A percentile compares a stretch with the other conserved stretches of the same genome.
phyloP scores from a whole-genome alignment of 2,888 invertebrate species.

The Oxytorus armatus region DNA sequence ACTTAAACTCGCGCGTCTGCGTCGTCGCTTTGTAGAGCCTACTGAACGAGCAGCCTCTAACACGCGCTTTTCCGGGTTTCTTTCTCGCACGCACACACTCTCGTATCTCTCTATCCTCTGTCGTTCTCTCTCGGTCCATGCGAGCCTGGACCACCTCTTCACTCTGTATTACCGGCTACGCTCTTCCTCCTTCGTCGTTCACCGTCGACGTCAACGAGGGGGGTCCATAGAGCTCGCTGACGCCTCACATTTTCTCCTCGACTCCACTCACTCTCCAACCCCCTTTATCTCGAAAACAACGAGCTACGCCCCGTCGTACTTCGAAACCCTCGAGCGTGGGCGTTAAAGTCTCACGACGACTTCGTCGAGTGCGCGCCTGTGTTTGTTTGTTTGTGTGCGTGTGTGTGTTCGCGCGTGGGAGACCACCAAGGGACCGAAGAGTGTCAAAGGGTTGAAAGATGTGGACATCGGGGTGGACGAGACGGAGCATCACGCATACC shows the following conservation, averaged over 20 bases:
- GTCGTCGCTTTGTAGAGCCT: conserved; percentile 39
- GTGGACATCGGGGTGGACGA: conserved; percentile 62
- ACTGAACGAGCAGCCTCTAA: conserved; percentile 28
- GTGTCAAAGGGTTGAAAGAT: conserved; percentile 66
- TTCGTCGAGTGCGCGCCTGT: not conserved
- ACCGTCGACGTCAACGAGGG: conserved; percentile 47
- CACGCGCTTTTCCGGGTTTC: conserved; percentile 61
- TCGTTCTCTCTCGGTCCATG: conserved; percentile 24
- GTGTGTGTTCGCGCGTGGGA: not conserved
- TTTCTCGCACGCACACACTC: conserved; percentile 40
- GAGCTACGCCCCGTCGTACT: conserved; percentile 45
- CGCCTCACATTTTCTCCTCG: conserved; percentile 61
- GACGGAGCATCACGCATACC: conserved; percentile 52
- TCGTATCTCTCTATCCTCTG: conserved; percentile 13
- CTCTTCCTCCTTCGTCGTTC: conserved; percentile 40
- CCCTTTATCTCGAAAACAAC: conserved; percentile 33
- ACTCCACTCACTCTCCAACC: conserved; percentile 33
- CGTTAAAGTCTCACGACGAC: conserved; percentile 33
- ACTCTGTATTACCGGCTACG: not conserved
- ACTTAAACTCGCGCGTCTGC: conserved; percentile 57
- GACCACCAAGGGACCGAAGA: conserved; percentile 26
- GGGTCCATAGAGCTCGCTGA: conserved; percentile 46
- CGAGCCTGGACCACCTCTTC: conserved; percentile 26
- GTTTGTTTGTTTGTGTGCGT: not conserved
- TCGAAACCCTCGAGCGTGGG: conserved; percentile 25